These are phyloP conservation scores for Muscidifurax raptorellus DNA, from an alignment of 1,140 invertebrate species.

Conservation along the genomic window DNA sequence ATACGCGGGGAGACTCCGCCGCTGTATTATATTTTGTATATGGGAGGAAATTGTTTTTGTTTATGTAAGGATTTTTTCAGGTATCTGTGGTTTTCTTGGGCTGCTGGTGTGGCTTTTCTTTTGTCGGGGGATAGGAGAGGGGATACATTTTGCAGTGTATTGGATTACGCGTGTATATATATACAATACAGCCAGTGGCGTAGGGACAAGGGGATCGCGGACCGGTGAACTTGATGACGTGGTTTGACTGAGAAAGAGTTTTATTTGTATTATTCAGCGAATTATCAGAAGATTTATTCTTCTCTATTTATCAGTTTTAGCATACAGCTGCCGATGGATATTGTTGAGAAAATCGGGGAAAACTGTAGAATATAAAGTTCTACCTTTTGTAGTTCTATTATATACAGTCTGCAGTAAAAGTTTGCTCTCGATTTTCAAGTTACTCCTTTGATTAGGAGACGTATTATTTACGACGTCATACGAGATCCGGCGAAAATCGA, in stretches of 20 bases:
- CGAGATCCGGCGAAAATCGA: constrained; percentile 25
- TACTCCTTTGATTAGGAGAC: neutral
- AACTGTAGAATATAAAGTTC: too few relatives aligned
- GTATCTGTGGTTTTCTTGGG: constrained; percentile 27
- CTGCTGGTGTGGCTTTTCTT: neutral
- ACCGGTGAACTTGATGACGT: too few relatives aligned
- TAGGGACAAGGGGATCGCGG: neutral
- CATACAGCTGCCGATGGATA: too few relatives aligned
- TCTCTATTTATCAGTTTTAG: too few relatives aligned
- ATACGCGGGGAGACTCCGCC: neutral
- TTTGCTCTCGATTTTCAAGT: neutral
- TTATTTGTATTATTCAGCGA: too few relatives aligned
- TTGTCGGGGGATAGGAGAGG: neutral
- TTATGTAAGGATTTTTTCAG: constrained; percentile 57
- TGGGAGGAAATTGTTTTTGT: neutral
- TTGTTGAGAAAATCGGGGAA: too few relatives aligned
- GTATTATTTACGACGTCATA: neutral
- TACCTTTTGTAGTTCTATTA: too few relatives aligned
- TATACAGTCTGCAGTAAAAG: too few relatives aligned
- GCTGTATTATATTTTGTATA: neutral
- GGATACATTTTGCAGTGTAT: neutral
- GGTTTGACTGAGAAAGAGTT: too few relatives aligned
- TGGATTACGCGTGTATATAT: neutral
- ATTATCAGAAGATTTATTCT: too few relatives aligned
- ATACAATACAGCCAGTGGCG: too few relatives aligned